Percentiles rank a stretch among this genome's conserved stretches.
phyloP scores from a whole-genome alignment of 2,888 invertebrate species.

The Leptinotarsa juncta region DNA sequence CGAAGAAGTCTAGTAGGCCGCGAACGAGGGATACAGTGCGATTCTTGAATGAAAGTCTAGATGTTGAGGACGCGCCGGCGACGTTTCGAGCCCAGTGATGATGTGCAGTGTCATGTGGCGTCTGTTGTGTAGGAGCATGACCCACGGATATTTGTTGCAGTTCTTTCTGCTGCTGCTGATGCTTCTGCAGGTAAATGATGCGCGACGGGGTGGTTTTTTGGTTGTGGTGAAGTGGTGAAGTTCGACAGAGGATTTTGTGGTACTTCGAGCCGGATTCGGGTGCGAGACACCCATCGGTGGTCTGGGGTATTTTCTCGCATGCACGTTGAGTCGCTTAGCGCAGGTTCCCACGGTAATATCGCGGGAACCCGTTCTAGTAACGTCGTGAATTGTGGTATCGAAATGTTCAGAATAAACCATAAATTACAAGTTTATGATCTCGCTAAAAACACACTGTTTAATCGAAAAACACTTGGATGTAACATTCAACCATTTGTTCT shows the following conservation, averaged over 20 bases:
- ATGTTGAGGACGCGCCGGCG: conserved; percentile 52
- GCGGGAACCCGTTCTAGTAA: too few species aligned
- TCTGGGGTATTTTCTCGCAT: not conserved
- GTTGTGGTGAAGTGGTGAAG: not conserved
- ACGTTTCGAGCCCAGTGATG: conserved; percentile 59
- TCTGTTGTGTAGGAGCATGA: conserved; percentile 68
- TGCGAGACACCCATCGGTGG: not conserved
- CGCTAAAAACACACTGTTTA: too few species aligned
- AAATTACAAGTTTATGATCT: too few species aligned
- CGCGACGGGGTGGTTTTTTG: not conserved
- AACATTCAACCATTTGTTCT: too few species aligned
- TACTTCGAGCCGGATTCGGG: conserved; percentile 15
- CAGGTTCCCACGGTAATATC: too few species aligned
- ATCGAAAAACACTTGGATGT: too few species aligned
- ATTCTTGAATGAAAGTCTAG: conserved; percentile 41
- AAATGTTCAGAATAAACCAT: too few species aligned
- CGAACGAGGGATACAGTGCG: conserved; percentile 29
- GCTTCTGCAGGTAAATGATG: conserved; percentile 64
- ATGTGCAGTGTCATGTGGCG: conserved; percentile 69
- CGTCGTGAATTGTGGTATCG: too few species aligned
- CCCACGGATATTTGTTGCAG: conserved; percentile 68
- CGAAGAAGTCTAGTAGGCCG: conserved; percentile 41
- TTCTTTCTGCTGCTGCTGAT: conserved; percentile 66
- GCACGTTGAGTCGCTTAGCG: not conserved
- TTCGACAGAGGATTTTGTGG: conserved; percentile 3